Evolutionary conservation across 2,113 vertebrate genomes (phyloP).

Genomic region (Podarcis raffonei): DNA sequence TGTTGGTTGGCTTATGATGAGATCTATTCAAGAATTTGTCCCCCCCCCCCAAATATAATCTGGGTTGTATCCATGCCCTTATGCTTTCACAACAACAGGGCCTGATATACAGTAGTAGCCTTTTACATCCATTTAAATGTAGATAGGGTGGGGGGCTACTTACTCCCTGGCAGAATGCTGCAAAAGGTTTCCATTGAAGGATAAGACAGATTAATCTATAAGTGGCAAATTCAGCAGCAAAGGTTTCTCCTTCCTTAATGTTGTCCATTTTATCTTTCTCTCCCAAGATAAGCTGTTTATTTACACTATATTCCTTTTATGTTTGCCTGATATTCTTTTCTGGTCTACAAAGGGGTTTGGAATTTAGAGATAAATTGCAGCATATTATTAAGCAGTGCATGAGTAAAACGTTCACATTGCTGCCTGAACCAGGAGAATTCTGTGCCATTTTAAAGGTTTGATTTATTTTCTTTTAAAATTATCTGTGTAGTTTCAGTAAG

Average conservation of each 20-base stretch:
- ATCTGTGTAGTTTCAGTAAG: not conserved
- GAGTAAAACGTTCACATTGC: conserved; percentile 56
- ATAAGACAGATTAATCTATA: conserved; percentile 76
- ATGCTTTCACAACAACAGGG: conserved; percentile 57
- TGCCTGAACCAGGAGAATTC: conserved; percentile 41
- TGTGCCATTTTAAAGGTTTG: not conserved
- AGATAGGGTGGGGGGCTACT: conserved; percentile 47
- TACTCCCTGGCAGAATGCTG: conserved; percentile 72
- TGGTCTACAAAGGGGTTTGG: conserved; percentile 56
- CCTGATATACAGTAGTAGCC: conserved; percentile 64
- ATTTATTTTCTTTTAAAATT: conserved; percentile 12
- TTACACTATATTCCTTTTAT: conserved; percentile 74
- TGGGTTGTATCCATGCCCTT: conserved; percentile 69
- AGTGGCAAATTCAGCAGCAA: conserved; percentile 69
- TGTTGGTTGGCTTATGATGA: conserved; percentile 54
- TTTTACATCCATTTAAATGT: conserved; percentile 75
- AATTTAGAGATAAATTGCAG: conserved; percentile 68
- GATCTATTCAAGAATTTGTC: conserved; percentile 58
- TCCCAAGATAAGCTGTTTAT: conserved; percentile 75
- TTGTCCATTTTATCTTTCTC: conserved; percentile 72
- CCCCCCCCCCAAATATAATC: conserved; percentile 62
- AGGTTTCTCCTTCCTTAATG: conserved; percentile 67
- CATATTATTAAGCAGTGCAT: conserved; percentile 50
- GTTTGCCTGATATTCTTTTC: conserved; percentile 64
- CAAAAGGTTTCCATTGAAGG: conserved; percentile 69